phyloP scores from a whole-genome alignment of 2,797 vertebrate genomes.

The Tragelaphus oryx region DNA sequence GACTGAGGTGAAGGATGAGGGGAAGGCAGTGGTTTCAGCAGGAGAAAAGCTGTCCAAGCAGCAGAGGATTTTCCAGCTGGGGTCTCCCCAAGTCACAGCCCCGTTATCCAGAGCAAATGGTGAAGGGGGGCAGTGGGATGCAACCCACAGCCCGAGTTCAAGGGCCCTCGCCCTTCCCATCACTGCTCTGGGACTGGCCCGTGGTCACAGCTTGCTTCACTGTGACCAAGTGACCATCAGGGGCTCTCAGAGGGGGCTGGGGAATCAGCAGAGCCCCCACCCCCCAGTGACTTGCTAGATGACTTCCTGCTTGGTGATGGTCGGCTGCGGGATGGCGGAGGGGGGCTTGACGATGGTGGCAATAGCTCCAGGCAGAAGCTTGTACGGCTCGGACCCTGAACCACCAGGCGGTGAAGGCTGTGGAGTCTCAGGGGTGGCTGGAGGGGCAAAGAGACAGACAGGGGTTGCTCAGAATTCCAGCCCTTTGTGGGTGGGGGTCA shows the following conservation, averaged over 20 bases:
- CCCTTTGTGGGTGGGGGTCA: too few species aligned
- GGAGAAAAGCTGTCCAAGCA: slow-evolving; percentile 29
- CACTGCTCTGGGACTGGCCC: slow-evolving; percentile 15
- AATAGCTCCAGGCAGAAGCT: slow-evolving; percentile 94
- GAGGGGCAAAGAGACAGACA: slow-evolving; percentile 69
- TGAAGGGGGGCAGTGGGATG: neutral
- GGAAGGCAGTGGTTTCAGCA: slow-evolving; percentile 35
- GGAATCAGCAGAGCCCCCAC: slow-evolving; percentile 1
- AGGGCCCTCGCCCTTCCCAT: neutral
- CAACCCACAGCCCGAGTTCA: neutral
- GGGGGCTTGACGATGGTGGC: slow-evolving; percentile 92
- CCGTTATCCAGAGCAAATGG: neutral
- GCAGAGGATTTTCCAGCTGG: neutral
- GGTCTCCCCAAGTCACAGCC: neutral
- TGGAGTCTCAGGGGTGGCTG: slow-evolving; percentile 98
- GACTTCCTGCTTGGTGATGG: slow-evolving; percentile 97
- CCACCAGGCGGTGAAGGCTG: slow-evolving; percentile 95
- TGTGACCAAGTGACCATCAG: neutral
- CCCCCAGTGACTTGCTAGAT: slow-evolving; percentile 84
- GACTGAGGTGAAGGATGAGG: neutral
- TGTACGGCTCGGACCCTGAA: slow-evolving; percentile 96
- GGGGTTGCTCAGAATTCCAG: neutral
- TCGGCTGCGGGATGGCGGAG: slow-evolving; percentile 90
- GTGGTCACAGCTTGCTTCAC: neutral
- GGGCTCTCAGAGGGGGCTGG: slow-evolving; percentile 30